phyloP scores from a whole-genome alignment of 1,140 invertebrate genomes.

The Tetragnatha versicolor region DNA sequence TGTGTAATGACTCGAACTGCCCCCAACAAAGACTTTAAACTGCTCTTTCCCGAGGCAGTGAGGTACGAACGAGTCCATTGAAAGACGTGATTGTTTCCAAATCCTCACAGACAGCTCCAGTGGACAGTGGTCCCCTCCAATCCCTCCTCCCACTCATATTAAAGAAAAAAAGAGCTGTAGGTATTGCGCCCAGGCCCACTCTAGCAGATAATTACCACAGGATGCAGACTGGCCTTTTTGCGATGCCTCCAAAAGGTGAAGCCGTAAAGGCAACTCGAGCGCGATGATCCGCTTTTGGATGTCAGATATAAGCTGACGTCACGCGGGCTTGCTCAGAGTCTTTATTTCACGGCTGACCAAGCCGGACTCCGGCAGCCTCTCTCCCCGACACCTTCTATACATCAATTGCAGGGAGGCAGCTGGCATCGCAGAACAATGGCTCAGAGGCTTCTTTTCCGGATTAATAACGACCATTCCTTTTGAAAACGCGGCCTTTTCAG shows the following conservation, averaged over 20 bases:
- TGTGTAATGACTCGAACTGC: too few relatives aligned
- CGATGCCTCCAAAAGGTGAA: conserved; percentile 46
- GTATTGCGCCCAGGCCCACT: conserved; percentile 40
- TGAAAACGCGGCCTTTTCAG: background rate
- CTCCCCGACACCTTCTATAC: conserved; percentile 52
- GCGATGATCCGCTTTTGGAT: conserved; percentile 54
- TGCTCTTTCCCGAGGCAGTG: too few relatives aligned
- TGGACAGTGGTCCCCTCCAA: background rate
- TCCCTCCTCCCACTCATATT: background rate
- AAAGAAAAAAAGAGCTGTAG: conserved; percentile 8
- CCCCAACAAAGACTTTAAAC: too few relatives aligned
- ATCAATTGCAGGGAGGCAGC: conserved; percentile 43
- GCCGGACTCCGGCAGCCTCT: conserved; percentile 27
- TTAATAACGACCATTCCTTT: conserved; percentile 35
- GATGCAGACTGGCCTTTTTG: conserved; percentile 40
- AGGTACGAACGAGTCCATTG: too few relatives aligned
- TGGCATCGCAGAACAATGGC: conserved; percentile 21
- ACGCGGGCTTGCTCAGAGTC: conserved; percentile 49
- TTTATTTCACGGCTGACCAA: conserved; percentile 55
- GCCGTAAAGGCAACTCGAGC: conserved; percentile 44
- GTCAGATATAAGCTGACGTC: conserved; percentile 54
- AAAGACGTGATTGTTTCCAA: conserved; percentile 33
- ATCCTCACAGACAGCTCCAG: conserved; percentile 4
- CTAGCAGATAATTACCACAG: conserved; percentile 54
- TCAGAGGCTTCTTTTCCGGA: conserved; percentile 8